Evolutionary conservation across 2,888 invertebrate species (phyloP).

Genomic region (Drosophila meridionalis): DNA sequence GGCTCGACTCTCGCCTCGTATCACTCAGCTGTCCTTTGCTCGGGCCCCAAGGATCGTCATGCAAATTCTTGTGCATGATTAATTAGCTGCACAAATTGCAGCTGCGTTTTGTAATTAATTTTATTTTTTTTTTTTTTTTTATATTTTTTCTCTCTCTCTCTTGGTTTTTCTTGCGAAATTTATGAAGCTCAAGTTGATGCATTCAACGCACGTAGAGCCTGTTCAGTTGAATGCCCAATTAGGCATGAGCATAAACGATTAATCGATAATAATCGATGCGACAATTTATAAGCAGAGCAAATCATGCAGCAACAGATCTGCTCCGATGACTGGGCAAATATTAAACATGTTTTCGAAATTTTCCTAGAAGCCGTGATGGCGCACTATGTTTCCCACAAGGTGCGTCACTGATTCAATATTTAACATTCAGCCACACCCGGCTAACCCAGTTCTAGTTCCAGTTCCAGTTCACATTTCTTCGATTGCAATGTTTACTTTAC

Average conservation of each 20-base stretch:
- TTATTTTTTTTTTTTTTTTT: conserved; percentile 23
- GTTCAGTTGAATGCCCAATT: conserved; percentile 52
- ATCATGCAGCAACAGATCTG: conserved; percentile 20
- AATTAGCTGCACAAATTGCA: conserved; percentile 71
- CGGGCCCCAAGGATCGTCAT: conserved; percentile 32
- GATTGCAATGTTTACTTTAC: conserved; percentile 72
- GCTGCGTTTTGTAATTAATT: conserved; percentile 72
- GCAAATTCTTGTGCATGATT: conserved; percentile 72
- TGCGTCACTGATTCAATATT: conserved; percentile 78
- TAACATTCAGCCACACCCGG: conserved; percentile 59
- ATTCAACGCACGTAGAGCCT: conserved; percentile 24
- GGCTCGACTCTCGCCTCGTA: conserved; percentile 37
- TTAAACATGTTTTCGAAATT: conserved; percentile 6
- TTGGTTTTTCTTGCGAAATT: conserved; percentile 14
- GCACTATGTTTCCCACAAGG: conserved; percentile 71
- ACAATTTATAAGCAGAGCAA: conserved; percentile 59
- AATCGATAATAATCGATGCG: conserved; percentile 48
- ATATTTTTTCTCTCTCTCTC: too few species aligned
- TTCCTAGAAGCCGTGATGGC: conserved; percentile 61
- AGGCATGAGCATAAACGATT: conserved; percentile 43
- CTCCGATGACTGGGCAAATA: conserved; percentile 48
- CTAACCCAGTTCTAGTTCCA: conserved; percentile 71
- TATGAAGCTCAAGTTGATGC: conserved; percentile 24
- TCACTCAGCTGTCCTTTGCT: conserved; percentile 68
- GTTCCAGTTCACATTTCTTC: conserved; percentile 56